Base-by-base conservation (phyloP, 2,113 vertebrate species). In the Chamaetylas fuelleborni region DNA sequence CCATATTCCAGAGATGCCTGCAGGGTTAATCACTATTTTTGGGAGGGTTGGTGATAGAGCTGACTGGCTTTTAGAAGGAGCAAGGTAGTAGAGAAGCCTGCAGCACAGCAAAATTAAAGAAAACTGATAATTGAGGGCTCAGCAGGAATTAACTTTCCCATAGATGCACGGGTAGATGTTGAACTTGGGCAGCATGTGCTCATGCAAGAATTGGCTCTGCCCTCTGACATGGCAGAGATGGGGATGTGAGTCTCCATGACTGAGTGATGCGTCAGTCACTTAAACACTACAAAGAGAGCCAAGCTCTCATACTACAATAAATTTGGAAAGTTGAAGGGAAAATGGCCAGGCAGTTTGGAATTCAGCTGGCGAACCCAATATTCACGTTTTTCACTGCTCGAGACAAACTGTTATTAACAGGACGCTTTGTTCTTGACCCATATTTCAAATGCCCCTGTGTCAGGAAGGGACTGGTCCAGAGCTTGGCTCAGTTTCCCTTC, bases 371-470 rank as follows among this genome's bases (percentile, higher is more conserved):
- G 88, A 92, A 45, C 38, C 76, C 48, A 47, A 60, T 80, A 88
- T 73, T 86, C 83, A 66, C 14, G 33, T 54, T 83, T 91, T 93
- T 87, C 82, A 86, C 47, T 3, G 38, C 64, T 50, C 0, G 0
- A 90, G 90, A 83, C 80, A 70, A 86, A 51, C 67, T 83, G 54
- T 58, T 90, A 86, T 77, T 95, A 94, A 77, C 58, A 60, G 45
- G 24, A 66, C 5, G 26, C 92, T 95, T 97, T 96, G 95, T 90
- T 97, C 95, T 90, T 82, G 62, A 57, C 86, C 76, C 86, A 83
- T 9, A 13, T 88, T 93, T 95, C 71, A 92, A 93, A 90, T 70
- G 71, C 11, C 50, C 50, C 78, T 58, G 72, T 81, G 50, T 62
- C 1, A 7, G 45, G 66, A 62, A 76, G 54, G 73, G 81, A 69